phyloP scores from a whole-genome alignment of 2,797 vertebrate genomes.

The Bradypodion ventrale region DNA sequence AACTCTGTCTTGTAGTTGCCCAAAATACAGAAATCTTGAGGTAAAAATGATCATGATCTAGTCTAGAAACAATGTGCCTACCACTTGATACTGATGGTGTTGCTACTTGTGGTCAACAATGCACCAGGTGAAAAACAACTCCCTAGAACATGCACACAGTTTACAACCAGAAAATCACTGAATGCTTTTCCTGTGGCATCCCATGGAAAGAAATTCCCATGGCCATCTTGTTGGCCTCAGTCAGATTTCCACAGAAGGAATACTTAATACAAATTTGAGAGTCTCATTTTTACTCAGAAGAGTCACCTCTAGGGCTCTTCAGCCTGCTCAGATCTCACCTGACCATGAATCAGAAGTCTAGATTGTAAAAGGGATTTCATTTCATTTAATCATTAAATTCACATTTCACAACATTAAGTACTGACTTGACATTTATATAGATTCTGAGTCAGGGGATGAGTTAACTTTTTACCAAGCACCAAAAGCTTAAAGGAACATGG shows the following conservation, averaged over 20 bases:
- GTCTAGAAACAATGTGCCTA: background rate
- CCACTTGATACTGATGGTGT: background rate
- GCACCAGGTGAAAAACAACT: background rate
- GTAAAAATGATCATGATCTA: background rate
- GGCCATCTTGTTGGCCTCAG: background rate
- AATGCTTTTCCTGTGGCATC: background rate
- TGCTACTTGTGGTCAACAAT: background rate
- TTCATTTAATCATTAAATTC: conserved; percentile 62
- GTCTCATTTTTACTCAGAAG: conserved; percentile 9
- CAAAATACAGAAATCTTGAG: background rate
- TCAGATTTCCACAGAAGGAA: background rate
- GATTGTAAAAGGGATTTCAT: conserved; percentile 58
- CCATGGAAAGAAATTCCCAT: background rate
- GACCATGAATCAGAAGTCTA: conserved; percentile 54
- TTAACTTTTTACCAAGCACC: conserved; percentile 57
- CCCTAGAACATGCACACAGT: background rate
- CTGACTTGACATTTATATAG: conserved; percentile 61
- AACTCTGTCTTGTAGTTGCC: background rate
- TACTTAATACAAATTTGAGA: background rate
- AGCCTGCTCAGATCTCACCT: conserved; percentile 23
- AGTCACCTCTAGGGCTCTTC: conserved; percentile 29
- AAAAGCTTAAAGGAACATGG: background rate
- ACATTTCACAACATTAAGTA: conserved; percentile 59
- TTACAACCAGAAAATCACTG: background rate
- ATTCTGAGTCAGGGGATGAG: conserved; percentile 68